Evolutionary conservation across 2,797 vertebrate species (phyloP), one percentile per base, ranked within the genome.

Genomic region (Cyclura pinguis): DNA sequence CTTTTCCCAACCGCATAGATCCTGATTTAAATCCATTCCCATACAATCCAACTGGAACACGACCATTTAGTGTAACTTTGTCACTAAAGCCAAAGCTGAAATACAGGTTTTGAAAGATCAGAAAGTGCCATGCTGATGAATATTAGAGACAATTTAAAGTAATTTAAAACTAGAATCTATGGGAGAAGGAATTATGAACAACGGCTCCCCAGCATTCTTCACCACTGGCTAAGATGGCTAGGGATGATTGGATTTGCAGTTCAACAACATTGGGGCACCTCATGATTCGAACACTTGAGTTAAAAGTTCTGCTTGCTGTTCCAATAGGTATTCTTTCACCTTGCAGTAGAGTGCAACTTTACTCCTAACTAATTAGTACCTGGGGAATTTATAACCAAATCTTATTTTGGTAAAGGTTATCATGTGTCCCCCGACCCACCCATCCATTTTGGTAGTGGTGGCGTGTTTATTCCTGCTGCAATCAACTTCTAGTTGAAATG

Each of bases 21-120:
- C 99, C 99, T 0, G 99, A 99, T 95, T 99, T 99, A 97, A 99
- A 99, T 6, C 99, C 99, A 32, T 99, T 99, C 47, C 99, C 99
- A 64, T 99, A 99, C 32, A 99, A 95, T 32, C 99, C 99, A 92
- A 99, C 98, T 0, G 99, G 99, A 10, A 97, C 95, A 0, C 97
- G 95, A 20, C 98, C 98, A 47, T 98, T 97, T 85, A 98, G 42
- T 59, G 97, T 81, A 29, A 95, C 96, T 97, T 99, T 99, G 87
- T 99, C 98, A 94, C 99, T 99, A 97, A 99, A 99, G 6, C 99
- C 99, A 52, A 99, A 99, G 94, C 99, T 99, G 94, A 86, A 95
- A 93, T 7, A 6, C 91, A 67, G 0, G 24, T 86, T 84, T 29
- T 74, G 1, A 8, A 88, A 92, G 0, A n/a, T 57, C 0, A 76